Base-by-base conservation (phyloP, 2,113 vertebrate species). In the Xyrauchen texanus region DNA sequence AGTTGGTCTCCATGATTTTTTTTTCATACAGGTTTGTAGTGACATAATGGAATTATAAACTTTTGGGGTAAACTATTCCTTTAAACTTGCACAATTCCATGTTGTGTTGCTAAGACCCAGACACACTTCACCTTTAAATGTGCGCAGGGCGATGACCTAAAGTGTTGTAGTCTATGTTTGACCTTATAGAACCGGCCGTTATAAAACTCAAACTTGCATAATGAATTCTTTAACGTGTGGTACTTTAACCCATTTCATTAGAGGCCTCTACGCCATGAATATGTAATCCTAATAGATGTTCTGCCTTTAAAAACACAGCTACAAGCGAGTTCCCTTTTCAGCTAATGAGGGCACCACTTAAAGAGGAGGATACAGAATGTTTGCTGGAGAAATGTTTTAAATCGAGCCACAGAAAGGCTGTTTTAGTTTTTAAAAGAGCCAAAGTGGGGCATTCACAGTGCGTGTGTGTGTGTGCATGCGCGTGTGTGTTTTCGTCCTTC, bases 301-400 rank as follows among this genome's bases (percentile, higher is more conserved):
- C 61, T 46, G 67, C 9, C 61, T 68, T 75, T 70, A 55, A 78
- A 81, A 70, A 44, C 16, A 46, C 65, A 47, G 71, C 76, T 71
- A 67, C 64, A 68, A 76, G 81, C 69, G 61, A 69, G 52, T 58
- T 12, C 21, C 15, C 76, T 68, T 1, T 16, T 42, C 46, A 9
- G 2, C 49, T 78, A 83, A 79, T 81, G 78, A 82, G 77, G 72
- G 72, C 72, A 75, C 51, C 72, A 49, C 52, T 68, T 68, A 68
- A 69, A 68, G 16, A 60, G 61, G 11, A 53, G 60, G 51, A 62
- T 5, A 57, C 45, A 8, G 47, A 15, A 34, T 45, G 49, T 82
- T 78, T 74, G 62, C 75, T 75, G 68, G 73, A 47, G 75, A 15
- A 70, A 66, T 62, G 67, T 53, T 74, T 60, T 47, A 53, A 76